Base-by-base conservation (phyloP, 1,140 invertebrate genomes). In the Brachionus angularis region DNA sequence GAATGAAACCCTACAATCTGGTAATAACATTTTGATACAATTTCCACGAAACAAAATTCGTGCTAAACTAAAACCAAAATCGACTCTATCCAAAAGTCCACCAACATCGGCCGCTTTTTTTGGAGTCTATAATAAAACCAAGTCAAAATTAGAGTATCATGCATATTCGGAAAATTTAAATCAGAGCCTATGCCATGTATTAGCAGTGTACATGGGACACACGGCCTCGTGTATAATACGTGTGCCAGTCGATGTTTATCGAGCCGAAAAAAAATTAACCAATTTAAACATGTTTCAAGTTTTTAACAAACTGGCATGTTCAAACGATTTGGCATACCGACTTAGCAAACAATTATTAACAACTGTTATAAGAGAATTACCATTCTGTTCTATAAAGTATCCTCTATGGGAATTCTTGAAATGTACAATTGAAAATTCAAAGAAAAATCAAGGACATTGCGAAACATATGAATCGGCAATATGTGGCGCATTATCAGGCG, bases 71-170 rank as follows among this genome's bases (percentile, higher is more conserved):
- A 58, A 58, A n/a, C 53, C 53, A 36, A 58, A 58, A 34, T 58
- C 53, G 7, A 58, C 53, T 4, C 18, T 58, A 14, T 58, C 53
- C 16, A 58, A 58, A 58, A 58, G 53, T 29, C 53, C 53, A 36
- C 53, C 53, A 8, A 58, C 53, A 34, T 58, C 53, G 33, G 53
- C 53, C n/a, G 53, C 53, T 36, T 58, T 58, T 39, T 58, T 58
- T 12, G 53, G 53, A 0, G 53, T 58, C 16, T 58, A 58, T 34
- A 58, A 58, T 23, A 58, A 58, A 25, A 58, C 53, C 36, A 58
- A 58, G 39, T 58, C 53, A 23, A 58, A 58, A 58, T 39, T 58
- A 34, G 53, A 58, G 39, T 58, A 58, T 23, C 53, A 58, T 39
- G 53, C 53, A 10, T 58, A 58, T 33, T 58, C 53, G 25, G 53